phyloP scores from a whole-genome alignment of 2,113 vertebrate species.

The Meleagris gallopavo region DNA sequence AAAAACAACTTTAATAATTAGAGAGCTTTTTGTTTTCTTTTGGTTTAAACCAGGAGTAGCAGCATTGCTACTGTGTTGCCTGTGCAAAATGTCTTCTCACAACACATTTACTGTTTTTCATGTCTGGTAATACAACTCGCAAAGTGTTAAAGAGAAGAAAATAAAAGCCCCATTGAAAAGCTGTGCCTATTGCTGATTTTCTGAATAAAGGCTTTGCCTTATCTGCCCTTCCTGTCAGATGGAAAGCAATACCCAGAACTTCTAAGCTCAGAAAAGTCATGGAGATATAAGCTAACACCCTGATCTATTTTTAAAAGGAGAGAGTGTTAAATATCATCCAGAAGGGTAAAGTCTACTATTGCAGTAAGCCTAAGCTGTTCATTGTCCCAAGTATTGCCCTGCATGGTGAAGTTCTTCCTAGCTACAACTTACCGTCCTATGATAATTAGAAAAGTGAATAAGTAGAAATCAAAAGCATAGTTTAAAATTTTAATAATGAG shows the following conservation, averaged over 20 bases:
- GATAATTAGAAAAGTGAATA: background rate
- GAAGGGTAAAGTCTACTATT: background rate
- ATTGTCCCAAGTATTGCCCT: background rate
- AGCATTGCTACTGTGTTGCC: background rate
- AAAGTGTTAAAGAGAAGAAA: background rate
- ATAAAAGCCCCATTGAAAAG: background rate
- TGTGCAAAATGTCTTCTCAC: background rate
- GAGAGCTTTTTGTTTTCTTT: fast-evolving
- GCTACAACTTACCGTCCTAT: background rate
- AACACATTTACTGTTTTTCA: background rate
- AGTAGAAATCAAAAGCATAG: background rate
- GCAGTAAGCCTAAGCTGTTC: background rate
- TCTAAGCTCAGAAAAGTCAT: background rate
- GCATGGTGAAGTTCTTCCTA: background rate
- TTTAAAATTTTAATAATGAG: background rate
- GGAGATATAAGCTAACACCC: background rate
- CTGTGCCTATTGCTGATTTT: background rate
- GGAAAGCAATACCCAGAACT: background rate
- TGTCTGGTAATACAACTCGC: background rate
- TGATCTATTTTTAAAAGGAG: background rate
- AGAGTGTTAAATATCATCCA: background rate
- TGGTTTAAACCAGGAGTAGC: background rate
- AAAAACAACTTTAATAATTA: conserved; percentile 11
- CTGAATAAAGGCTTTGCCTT: background rate
- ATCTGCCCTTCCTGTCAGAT: background rate